Conservation (phyloP, 2,797 vertebrate species). For the Melanotaenia maccullochi region DNA sequence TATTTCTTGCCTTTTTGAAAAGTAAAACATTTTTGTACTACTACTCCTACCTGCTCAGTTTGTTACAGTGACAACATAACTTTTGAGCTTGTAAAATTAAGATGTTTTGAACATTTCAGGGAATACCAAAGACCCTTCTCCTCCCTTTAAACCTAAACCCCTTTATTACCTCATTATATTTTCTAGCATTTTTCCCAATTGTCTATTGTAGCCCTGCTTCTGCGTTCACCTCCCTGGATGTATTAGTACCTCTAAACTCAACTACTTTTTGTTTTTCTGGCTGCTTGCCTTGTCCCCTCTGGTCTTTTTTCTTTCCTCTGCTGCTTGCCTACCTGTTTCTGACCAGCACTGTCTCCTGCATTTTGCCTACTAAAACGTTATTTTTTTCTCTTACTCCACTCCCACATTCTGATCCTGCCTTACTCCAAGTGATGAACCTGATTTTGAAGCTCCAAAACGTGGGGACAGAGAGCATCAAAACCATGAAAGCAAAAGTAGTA, state of each 20-base stretch:
- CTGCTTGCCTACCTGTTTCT: constrained; percentile 57
- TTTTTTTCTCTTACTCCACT: constrained; percentile 24
- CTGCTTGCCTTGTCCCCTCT: constrained; percentile 52
- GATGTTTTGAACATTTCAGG: background rate
- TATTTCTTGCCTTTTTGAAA: constrained; percentile 16
- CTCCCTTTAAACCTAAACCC: background rate
- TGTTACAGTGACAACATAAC: constrained; percentile 9
- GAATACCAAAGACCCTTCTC: background rate
- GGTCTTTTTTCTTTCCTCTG: constrained; percentile 45
- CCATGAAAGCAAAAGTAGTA: constrained; percentile 15
- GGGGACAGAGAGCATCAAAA: constrained; percentile 30
- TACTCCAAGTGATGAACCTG: constrained; percentile 22
- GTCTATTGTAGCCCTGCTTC: constrained; percentile 19
- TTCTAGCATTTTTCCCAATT: background rate
- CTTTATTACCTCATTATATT: constrained; percentile 8
- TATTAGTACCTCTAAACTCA: constrained; percentile 43
- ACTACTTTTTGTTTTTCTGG: constrained; percentile 55
- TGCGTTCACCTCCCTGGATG: constrained; percentile 19
- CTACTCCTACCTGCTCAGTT: constrained; percentile 12
- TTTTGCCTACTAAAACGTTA: constrained; percentile 32
- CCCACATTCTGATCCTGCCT: constrained; percentile 33
- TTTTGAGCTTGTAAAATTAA: constrained; percentile 11
- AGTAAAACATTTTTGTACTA: constrained; percentile 23
- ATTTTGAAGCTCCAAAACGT: constrained; percentile 24
- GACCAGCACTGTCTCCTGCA: constrained; percentile 32